phyloP scores from a whole-genome alignment of 2,113 vertebrate species.

The Equus quagga region DNA sequence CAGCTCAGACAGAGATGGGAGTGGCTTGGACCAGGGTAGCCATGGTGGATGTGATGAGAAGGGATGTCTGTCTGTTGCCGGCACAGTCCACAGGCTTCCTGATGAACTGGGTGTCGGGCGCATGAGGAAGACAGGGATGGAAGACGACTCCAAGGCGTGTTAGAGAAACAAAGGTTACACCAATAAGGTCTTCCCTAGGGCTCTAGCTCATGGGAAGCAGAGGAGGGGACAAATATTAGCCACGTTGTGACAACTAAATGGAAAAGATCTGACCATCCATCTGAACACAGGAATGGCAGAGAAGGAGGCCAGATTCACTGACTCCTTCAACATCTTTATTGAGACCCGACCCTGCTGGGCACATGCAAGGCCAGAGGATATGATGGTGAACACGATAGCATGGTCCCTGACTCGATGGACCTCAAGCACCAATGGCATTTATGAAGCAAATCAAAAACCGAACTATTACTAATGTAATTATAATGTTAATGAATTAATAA shows the following conservation, averaged over 20 bases:
- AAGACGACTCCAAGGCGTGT: neutral
- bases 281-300: neutral
- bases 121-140: neutral
- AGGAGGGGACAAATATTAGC: neutral
- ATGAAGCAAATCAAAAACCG: neutral
- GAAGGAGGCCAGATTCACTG: neutral
- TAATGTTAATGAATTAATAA: constrained; percentile 16
- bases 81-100: neutral
- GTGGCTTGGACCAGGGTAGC: rapidly evolving
- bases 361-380: rapidly evolving
- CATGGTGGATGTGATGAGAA: rapidly evolving
- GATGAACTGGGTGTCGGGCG: neutral
- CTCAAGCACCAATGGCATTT: neutral
- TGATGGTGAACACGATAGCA: rapidly evolving
- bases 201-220: neutral
- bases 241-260: neutral
- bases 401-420: neutral
- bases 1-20: neutral
- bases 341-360: neutral
- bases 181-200: neutral
- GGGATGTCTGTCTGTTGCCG: neutral
- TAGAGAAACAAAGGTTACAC: neutral
- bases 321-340: neutral
- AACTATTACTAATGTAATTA: neutral
- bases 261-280: neutral